Conservation (phyloP, 1,140 invertebrate species). For the Spodoptera litura region DNA sequence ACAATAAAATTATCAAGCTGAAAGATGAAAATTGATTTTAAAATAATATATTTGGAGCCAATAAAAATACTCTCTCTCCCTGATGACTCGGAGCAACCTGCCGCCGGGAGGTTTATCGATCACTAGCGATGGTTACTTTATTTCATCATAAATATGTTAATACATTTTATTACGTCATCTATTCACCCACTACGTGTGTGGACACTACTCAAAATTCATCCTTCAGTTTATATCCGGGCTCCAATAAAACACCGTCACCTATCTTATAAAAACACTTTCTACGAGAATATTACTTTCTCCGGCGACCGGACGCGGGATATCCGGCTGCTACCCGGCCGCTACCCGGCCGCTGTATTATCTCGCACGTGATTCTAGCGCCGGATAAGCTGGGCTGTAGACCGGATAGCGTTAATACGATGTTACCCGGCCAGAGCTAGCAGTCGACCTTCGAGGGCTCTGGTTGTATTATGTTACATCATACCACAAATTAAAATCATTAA, state of each 20-base stretch:
- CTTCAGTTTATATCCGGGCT: neutral
- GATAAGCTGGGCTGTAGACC: constrained; percentile 22
- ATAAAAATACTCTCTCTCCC: neutral
- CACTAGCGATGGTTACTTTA: neutral
- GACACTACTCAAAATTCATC: constrained; percentile 16
- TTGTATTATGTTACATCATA: neutral
- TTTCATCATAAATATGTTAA: neutral
- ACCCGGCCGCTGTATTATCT: constrained; percentile 19
- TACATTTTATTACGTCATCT: neutral
- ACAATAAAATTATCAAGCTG: neutral
- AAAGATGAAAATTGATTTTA: constrained; percentile 14
- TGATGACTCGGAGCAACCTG: neutral
- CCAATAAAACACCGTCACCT: constrained; percentile 22
- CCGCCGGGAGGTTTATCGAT: neutral
- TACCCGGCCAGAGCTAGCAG: neutral
- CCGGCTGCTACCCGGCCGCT: neutral
- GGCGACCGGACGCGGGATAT: constrained; percentile 11
- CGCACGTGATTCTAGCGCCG: neutral
- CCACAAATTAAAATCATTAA: neutral
- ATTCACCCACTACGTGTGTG: neutral
- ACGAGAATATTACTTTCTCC: neutral
- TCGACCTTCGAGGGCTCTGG: neutral
- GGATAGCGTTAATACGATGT: constrained; percentile 20
- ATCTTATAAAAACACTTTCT: constrained; percentile 12
- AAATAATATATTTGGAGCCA: neutral